Conservation (phyloP, 2,113 vertebrate genomes). For the Sphyrna mokarran region DNA sequence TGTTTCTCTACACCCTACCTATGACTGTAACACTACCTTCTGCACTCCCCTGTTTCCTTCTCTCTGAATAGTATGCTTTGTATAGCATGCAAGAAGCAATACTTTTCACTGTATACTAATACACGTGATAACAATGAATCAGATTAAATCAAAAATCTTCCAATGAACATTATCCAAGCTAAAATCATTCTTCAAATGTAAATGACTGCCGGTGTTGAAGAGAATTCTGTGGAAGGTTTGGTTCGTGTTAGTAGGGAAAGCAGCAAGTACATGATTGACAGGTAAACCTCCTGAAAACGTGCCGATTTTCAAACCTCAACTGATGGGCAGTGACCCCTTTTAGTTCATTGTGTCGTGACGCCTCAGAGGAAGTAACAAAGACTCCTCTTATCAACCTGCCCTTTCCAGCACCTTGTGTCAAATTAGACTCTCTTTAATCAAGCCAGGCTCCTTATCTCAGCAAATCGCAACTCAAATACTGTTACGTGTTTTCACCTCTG, state of each 20-base stretch:
- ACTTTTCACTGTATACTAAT: too few species aligned
- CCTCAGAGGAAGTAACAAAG: constrained; percentile 50
- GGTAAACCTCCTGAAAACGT: not conserved
- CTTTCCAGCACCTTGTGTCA: constrained; percentile 43
- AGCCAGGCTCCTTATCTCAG: constrained; percentile 48
- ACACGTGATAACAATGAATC: too few species aligned
- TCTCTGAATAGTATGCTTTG: too few species aligned
- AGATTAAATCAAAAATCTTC: too few species aligned
- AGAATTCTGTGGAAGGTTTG: not conserved
- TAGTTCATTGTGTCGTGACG: constrained; percentile 51
- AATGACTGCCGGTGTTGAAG: not conserved
- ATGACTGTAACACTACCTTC: too few species aligned
- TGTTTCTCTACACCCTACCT: too few species aligned
- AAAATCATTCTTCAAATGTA: not conserved
- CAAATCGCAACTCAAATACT: constrained; percentile 49
- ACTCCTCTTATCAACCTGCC: constrained; percentile 45
- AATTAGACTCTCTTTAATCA: constrained; percentile 46
- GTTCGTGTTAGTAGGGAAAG: not conserved
- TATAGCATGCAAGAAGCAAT: too few species aligned
- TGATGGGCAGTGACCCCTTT: constrained; percentile 45
- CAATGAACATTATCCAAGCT: not conserved
- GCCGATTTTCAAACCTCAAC: not conserved
- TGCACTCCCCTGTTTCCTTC: too few species aligned
- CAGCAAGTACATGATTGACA: not conserved
- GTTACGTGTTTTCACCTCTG: constrained; percentile 56